phyloP scores from a whole-genome alignment of 2,888 invertebrate genomes.

The Agelastica alni region DNA sequence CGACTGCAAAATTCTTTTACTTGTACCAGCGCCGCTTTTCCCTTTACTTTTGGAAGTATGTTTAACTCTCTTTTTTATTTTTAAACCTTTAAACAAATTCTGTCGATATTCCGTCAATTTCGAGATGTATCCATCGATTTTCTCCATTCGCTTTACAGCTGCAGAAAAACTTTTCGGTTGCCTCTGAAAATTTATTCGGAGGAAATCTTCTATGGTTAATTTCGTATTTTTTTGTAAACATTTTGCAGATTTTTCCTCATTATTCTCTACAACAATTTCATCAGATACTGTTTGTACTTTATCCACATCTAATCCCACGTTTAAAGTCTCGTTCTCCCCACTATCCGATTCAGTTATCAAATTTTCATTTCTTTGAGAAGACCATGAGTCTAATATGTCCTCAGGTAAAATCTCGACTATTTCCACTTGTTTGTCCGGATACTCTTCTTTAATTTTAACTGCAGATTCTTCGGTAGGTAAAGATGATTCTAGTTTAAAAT shows the following conservation, averaged over 20 bases:
- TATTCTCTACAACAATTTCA: neutral
- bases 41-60: neutral
- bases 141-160: constrained; percentile 34
- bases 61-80: neutral
- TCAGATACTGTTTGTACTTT: neutral
- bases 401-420: too few species aligned
- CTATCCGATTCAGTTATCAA: too few species aligned
- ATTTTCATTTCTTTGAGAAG: too few species aligned
- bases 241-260: neutral
- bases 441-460: too few species aligned
- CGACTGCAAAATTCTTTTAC: neutral
- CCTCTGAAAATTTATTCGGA: constrained; percentile 14
- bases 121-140: constrained; percentile 44
- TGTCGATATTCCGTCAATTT: constrained; percentile 41
- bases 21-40: neutral
- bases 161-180: constrained; percentile 23
- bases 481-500: too few species aligned
- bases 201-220: constrained; percentile 12
- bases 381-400: too few species aligned
- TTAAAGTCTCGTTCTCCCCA: neutral
- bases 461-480: too few species aligned
- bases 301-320: neutral
- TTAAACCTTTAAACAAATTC: constrained; percentile 28
- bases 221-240: neutral
- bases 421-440: too few species aligned